These are phyloP conservation scores for Callaeas wilsoni DNA, from an alignment of 2,113 vertebrate genomes.

Conservation along the genomic window DNA sequence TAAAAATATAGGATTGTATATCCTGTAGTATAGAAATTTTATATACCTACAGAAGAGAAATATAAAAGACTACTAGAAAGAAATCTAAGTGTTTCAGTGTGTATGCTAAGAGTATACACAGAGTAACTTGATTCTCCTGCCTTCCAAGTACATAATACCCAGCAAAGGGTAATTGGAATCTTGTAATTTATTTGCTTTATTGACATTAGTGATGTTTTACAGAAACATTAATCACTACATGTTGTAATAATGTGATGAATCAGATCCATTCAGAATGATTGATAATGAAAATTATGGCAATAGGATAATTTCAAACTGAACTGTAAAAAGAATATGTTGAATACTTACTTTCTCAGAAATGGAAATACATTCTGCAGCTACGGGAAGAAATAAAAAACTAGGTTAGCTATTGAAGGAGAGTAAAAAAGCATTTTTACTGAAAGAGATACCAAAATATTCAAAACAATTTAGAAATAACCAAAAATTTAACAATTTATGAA, in stretches of 20 bases:
- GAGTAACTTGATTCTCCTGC: neutral
- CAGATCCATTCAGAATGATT: neutral
- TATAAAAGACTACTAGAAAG: neutral
- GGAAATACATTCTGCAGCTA: neutral
- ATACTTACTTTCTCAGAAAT: neutral
- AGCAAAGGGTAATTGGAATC: neutral
- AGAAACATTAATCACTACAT: neutral
- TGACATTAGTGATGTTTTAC: neutral
- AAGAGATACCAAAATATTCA: neutral
- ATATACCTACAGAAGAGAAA: neutral
- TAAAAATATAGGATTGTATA: neutral
- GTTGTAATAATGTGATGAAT: neutral
- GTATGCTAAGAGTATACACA: neutral
- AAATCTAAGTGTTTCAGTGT: neutral
- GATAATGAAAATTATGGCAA: neutral
- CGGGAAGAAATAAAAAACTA: neutral
- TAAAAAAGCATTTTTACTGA: neutral
- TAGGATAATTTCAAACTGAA: neutral
- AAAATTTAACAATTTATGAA: neutral
- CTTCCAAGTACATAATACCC: neutral
- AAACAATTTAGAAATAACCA: neutral
- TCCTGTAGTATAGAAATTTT: neutral
- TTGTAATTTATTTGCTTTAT: neutral
- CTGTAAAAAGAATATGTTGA: neutral
- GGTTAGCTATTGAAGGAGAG: neutral